Base-by-base conservation (phyloP, 2,888 invertebrate genomes). In the Cheilosia urbana region DNA sequence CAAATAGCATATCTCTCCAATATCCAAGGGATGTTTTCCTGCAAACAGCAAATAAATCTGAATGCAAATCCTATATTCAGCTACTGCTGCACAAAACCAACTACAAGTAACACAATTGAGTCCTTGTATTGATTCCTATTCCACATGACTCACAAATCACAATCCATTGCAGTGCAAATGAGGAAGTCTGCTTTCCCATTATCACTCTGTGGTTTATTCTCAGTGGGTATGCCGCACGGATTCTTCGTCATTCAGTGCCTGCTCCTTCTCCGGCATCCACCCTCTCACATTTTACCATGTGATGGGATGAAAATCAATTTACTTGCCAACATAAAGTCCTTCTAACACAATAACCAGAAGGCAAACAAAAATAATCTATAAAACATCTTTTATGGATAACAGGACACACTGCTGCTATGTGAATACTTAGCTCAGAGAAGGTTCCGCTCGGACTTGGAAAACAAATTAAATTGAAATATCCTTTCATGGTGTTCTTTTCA, bases 401-500 rank as follows among this genome's bases (percentile, higher is more conserved):
- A 17, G 45, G 53, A 45, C 42, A 53, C 45, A 30, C 40, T 42
- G 42, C 11, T 34, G 11, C 5, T 5, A 11, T 24, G 11, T 24
- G 17, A 3, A 19, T 15, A 19, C 19, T 30, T 30, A 6, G 27
- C 17, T 21, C 13, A 21, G 15, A 51, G 24, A 24, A 24, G 17
- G 21, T 49, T 21, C 30, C 30, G 30, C 30, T 30, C 17, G 60
- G 27, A 17, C 15, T 40, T 55, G 21, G 37, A 65, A 53, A 37
- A 57, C 47, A 75, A 65, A 65, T 65, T 47, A 57, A 47, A 63
- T 73, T 53, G 62, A 21, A 73, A 45, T 73, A 55, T 55, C 19
- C 5, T 55, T 55, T 19, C 40, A 40, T 24, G 34, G 49, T 47
- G 37, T 57, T 47, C 17, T 47, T 47, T 19, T 47, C 17, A 37